phyloP scores from a whole-genome alignment of 2,888 invertebrate genomes.

The Caradrina kadenii region DNA sequence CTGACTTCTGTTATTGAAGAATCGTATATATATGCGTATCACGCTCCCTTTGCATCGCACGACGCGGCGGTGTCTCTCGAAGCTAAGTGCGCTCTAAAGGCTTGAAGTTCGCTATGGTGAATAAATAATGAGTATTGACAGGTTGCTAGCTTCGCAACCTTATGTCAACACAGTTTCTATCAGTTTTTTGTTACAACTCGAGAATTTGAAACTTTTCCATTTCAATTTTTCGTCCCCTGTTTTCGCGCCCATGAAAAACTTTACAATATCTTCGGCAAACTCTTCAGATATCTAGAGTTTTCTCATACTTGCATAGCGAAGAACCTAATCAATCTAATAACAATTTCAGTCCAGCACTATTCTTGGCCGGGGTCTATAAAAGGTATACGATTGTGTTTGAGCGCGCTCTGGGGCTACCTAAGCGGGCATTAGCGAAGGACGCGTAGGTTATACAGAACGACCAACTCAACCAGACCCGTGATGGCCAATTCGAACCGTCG shows the following conservation, averaged over 20 bases:
- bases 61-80: constrained; percentile 24
- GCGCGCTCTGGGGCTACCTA: constrained; percentile 83
- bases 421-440: constrained; percentile 88
- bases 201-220: constrained; percentile 11
- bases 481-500: constrained; percentile 54
- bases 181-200: neutral
- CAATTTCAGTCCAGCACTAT: constrained; percentile 73
- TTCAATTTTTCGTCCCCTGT: neutral
- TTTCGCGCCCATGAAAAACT: constrained; percentile 16
- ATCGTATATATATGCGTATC: constrained; percentile 44
- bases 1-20: constrained; percentile 23
- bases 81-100: constrained; percentile 37
- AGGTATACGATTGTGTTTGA: constrained; percentile 84
- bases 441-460: constrained; percentile 78
- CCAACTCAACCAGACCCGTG: constrained; percentile 73
- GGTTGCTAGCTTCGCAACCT: constrained; percentile 4
- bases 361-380: constrained; percentile 78
- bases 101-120: constrained; percentile 41
- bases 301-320: constrained; percentile 20
- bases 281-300: constrained; percentile 2
- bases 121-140: constrained; percentile 51
- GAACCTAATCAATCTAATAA: constrained; percentile 78
- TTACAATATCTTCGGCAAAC: constrained; percentile 24
- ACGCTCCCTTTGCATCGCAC: constrained; percentile 37
- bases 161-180: neutral